A percentile compares a stretch with the other conserved stretches of the same genome.
These are phyloP conservation scores for Pterocles gutturalis DNA, from an alignment of 2,113 vertebrate species.

Conservation along the genomic window DNA sequence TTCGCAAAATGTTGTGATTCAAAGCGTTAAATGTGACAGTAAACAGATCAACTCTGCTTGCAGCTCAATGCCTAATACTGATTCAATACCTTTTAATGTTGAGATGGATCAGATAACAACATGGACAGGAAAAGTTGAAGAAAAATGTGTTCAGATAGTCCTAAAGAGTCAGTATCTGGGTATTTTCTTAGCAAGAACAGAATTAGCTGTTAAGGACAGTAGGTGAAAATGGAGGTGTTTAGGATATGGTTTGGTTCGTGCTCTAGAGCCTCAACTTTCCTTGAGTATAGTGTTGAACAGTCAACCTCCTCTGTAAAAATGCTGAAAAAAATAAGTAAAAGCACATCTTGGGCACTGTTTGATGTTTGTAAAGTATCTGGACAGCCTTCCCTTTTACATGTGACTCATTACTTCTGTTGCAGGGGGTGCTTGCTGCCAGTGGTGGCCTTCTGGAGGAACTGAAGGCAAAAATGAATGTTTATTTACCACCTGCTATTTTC, in stretches of 20 bases:
- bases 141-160: neutral
- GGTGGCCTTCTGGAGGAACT: constrained; percentile 13
- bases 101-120: neutral
- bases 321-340: neutral
- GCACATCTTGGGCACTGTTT: neutral
- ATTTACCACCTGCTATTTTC: neutral
- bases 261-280: neutral
- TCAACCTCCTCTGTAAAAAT: neutral
- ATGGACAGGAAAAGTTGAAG: neutral
- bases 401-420: neutral
- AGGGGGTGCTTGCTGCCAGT: constrained; percentile 14
- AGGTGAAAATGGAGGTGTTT: neutral
- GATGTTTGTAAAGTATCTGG: neutral
- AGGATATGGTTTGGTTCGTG: neutral
- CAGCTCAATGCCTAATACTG: neutral
- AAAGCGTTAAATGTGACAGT: neutral
- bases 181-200: neutral
- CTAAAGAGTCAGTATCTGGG: neutral
- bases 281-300: neutral
- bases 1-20: neutral
- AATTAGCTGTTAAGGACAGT: neutral
- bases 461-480: neutral
- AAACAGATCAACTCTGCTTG: neutral
- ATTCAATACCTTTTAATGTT: rapidly evolving
- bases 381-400: neutral